Evolutionary conservation across 2,113 vertebrate species (phyloP).

Genomic region (Muntiacus muntjak): DNA sequence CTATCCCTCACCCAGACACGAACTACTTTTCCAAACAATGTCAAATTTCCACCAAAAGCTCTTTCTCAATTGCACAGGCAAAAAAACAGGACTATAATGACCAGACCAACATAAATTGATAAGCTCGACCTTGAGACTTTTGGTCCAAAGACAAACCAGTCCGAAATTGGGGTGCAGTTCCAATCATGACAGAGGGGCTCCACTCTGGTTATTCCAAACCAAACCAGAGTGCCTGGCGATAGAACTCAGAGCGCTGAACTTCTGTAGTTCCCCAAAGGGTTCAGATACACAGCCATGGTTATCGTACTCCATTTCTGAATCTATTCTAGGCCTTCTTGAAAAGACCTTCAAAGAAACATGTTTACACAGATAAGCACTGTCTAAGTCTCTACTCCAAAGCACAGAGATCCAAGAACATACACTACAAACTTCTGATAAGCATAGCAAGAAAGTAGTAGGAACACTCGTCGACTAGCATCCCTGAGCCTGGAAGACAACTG

Average conservation of each 20-base stretch:
- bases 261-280: background rate
- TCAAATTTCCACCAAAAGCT: background rate
- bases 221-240: accelerated
- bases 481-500: background rate
- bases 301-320: background rate
- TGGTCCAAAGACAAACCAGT: background rate
- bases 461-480: background rate
- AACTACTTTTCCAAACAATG: background rate
- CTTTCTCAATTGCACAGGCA: background rate
- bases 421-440: background rate
- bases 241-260: background rate
- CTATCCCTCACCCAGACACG: background rate
- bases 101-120: background rate
- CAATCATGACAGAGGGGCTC: background rate
- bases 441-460: background rate
- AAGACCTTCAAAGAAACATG: background rate
- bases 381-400: background rate
- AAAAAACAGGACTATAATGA: background rate
- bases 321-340: background rate
- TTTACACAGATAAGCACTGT: background rate
- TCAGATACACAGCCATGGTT: background rate
- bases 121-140: background rate
- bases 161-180: background rate
- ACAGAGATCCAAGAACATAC: background rate
- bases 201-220: background rate